phyloP scores from a whole-genome alignment of 2,797 vertebrate genomes.

The Graptemys geographica region DNA sequence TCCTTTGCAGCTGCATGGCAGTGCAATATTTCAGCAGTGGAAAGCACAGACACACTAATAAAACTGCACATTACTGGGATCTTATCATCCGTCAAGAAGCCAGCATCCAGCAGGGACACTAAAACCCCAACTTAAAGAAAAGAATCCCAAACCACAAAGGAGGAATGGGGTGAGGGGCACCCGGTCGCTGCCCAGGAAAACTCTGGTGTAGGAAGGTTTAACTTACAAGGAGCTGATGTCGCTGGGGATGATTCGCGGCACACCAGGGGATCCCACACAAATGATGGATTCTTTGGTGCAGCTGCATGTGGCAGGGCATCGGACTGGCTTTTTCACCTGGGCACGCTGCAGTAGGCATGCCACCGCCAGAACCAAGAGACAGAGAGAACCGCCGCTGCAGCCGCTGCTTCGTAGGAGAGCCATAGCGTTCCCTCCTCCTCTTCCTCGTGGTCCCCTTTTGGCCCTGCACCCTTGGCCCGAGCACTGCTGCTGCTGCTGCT shows the following conservation, averaged over 20 bases:
- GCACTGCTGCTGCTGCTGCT: slow-evolving; percentile 27
- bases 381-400: slow-evolving; percentile 62
- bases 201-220: slow-evolving; percentile 23
- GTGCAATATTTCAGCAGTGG: not conserved
- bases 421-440: slow-evolving; percentile 76
- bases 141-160: not conserved
- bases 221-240: slow-evolving; percentile 96
- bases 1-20: not conserved
- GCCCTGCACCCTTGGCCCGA: slow-evolving; percentile 52
- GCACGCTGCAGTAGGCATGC: slow-evolving; percentile 79
- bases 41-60: not conserved
- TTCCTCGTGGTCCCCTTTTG: not conserved
- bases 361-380: slow-evolving; percentile 79
- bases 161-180: not conserved
- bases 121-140: not conserved
- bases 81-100: not conserved
- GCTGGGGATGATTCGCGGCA: slow-evolving; percentile 87
- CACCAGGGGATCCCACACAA: slow-evolving; percentile 91
- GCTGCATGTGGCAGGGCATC: slow-evolving; percentile 92
- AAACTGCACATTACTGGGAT: not conserved
- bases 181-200: not conserved
- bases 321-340: slow-evolving; percentile 82
- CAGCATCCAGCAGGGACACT: not conserved
- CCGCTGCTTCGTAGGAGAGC: slow-evolving; percentile 71
- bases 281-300: slow-evolving; percentile 96